Conservation (phyloP, 2,797 vertebrate genomes). For the Emys orbicularis region DNA sequence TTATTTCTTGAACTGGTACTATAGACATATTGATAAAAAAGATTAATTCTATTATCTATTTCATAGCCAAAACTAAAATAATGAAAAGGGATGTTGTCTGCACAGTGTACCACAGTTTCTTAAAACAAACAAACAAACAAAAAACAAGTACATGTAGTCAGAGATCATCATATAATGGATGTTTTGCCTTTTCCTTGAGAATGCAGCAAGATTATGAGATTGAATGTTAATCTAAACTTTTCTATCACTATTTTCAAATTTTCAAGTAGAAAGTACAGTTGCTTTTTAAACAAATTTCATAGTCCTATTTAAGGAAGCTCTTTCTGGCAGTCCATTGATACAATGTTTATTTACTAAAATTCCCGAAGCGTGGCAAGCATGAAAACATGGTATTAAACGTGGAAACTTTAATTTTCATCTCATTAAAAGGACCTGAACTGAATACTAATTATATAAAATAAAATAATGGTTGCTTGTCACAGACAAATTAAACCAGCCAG, state of each 20-base stretch:
- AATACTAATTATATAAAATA: slow-evolving; percentile 82
- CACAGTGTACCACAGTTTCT: background rate
- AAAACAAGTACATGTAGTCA: accelerated
- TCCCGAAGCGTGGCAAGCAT: slow-evolving; percentile 83
- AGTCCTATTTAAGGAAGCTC: slow-evolving; percentile 81
- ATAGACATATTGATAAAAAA: background rate
- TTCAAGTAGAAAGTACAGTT: slow-evolving; percentile 78
- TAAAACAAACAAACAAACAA: background rate
- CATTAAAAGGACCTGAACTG: slow-evolving; percentile 81
- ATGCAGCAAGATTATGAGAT: slow-evolving; percentile 73
- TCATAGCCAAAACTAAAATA: background rate
- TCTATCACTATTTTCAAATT: slow-evolving; percentile 82
- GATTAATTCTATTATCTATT: background rate
- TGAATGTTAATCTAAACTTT: slow-evolving; percentile 68
- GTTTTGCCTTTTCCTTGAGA: background rate
- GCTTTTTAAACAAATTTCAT: slow-evolving; percentile 86
- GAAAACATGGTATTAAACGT: slow-evolving; percentile 87
- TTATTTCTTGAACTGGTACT: background rate
- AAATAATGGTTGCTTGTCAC: slow-evolving; percentile 5
- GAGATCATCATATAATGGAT: accelerated
- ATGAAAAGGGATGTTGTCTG: background rate
- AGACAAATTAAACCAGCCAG: background rate
- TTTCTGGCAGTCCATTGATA: slow-evolving; percentile 86
- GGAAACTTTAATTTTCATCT: slow-evolving; percentile 90
- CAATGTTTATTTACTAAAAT: slow-evolving; percentile 87